Base-by-base conservation (phyloP, 2,113 vertebrate genomes). In the Coturnix japonica region DNA sequence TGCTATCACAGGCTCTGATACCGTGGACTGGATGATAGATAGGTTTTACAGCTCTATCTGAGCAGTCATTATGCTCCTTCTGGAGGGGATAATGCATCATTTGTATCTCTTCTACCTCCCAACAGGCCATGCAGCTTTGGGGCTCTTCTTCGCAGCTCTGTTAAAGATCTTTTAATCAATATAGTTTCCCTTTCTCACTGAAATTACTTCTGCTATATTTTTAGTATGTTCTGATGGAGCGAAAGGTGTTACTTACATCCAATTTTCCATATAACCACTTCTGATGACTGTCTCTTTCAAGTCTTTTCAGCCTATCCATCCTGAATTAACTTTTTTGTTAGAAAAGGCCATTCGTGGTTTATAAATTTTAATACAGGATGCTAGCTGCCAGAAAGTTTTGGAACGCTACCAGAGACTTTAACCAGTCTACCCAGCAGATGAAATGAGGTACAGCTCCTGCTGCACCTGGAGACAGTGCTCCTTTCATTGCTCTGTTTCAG, bases 301-400 rank as follows among this genome's bases (percentile, higher is more conserved):
- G 83, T 93, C 80, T 82, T 95, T 95, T 88, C 89, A 96, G 92
- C 69, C 95, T 96, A 89, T 96, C 94, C 96, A 96, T 96, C 89
- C 94, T 96, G 96, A 97, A 97, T 98, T 97, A 97, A 96, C 94
- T 96, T 97, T 97, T 97, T 95, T 97, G 96, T 97, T 96, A 97
- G 96, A 95, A 97, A 98, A 97, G 93, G 90, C 79, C 96, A 97
- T 98, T 97, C 25, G 94, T 98, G 97, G 97, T 97, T 98, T 97
- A 98, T 98, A 97, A 96, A 97, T 98, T 97, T 98, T 97, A 97
- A 97, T 97, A 97, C 96, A 97, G 97, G 97, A 97, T 97, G 95
- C 87, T 92, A 95, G 94, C 97, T 97, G 97, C 98, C 97, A 97
- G 97, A 94, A 97, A 89, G 95, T 96, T 96, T 97, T 98, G 98